Evolutionary conservation across 2,113 vertebrate species (phyloP).

Genomic region (Crotalus viridis): DNA sequence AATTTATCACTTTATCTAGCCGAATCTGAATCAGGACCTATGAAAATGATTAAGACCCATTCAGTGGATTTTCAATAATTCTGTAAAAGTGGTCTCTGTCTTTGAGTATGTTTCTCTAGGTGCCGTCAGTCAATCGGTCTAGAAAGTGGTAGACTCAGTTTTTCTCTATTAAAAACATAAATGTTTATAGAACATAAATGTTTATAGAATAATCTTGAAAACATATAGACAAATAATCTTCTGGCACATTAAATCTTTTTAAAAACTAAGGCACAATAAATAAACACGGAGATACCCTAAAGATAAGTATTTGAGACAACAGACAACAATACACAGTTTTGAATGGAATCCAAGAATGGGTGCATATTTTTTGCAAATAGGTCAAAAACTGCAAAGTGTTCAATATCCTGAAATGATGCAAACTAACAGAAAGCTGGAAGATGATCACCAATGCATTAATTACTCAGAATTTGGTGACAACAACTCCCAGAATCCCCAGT

Average conservation of each 20-base stretch:
- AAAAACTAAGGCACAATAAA: background rate
- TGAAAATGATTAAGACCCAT: conserved; percentile 20
- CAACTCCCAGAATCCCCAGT: background rate
- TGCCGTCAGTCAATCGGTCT: background rate
- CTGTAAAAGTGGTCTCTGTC: background rate
- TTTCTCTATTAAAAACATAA: background rate
- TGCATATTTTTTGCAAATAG: background rate
- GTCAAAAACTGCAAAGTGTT: background rate
- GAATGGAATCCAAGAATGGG: background rate
- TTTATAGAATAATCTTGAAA: background rate
- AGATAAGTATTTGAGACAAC: background rate
- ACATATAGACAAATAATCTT: background rate
- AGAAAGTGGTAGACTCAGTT: background rate
- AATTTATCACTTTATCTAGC: conserved; percentile 69
- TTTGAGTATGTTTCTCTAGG: background rate
- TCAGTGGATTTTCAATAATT: background rate
- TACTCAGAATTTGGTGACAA: background rate
- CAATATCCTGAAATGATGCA: background rate
- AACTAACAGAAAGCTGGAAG: background rate
- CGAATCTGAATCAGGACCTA: conserved; percentile 77
- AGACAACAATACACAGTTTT: background rate
- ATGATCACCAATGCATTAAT: background rate
- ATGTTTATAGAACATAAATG: no score
- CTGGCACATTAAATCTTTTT: background rate
- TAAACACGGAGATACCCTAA: background rate